Conservation (phyloP, 2,113 vertebrate species). For the Muscicapa adusta region DNA sequence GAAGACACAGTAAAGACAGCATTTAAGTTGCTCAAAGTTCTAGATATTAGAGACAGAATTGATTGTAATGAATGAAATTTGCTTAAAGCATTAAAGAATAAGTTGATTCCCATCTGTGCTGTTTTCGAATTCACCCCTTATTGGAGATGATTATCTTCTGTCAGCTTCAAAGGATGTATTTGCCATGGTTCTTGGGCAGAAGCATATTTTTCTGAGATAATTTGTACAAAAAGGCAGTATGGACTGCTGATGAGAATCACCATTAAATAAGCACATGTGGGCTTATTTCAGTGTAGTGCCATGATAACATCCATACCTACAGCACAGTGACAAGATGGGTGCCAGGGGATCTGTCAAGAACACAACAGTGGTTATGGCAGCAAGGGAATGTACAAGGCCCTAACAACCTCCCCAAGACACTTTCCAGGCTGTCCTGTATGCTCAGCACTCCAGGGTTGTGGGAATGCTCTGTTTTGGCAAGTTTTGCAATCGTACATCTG, state of each 20-base stretch:
- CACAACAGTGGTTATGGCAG: background rate
- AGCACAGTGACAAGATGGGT: background rate
- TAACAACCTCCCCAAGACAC: background rate
- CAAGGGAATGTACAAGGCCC: background rate
- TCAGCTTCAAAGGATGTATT: slow-evolving; percentile 14
- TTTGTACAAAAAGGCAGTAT: background rate
- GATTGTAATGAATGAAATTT: background rate
- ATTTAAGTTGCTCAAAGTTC: background rate
- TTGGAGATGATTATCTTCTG: background rate
- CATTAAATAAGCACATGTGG: background rate
- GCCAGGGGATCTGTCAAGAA: background rate
- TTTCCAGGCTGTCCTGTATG: background rate
- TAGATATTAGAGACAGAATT: background rate
- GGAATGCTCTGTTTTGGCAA: background rate
- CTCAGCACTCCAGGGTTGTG: background rate
- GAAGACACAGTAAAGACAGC: background rate
- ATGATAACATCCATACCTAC: background rate
- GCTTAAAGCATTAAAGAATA: background rate
- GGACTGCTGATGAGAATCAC: background rate
- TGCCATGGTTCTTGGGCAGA: background rate
- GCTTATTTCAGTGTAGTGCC: background rate
- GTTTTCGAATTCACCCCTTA: background rate
- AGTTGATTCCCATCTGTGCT: background rate
- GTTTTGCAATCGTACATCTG: background rate
- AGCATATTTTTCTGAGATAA: background rate